Evolutionary conservation across 2,113 vertebrate species (phyloP), one percentile per base, ranked within the genome.

Genomic region (Pseudorasbora parva): DNA sequence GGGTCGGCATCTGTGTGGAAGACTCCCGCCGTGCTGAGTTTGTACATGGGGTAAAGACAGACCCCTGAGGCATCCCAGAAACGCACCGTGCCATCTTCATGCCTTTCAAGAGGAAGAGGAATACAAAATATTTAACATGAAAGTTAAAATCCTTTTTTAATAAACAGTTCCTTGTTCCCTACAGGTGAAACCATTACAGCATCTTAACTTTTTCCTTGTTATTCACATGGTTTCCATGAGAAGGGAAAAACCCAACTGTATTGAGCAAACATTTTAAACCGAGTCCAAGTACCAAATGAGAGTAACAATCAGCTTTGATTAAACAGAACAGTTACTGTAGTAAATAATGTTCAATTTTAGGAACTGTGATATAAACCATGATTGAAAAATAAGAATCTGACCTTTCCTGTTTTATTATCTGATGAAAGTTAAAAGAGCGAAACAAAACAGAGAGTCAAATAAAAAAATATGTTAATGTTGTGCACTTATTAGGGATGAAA

Each of bases 11-110:
- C 98, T 0, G 97, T 99, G 88, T 96, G 94, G 86, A 99, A 99
- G 9, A 97, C 97, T 0, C 83, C 92, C 23, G 97, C 95, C 0
- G 97, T 99, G 94, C 96, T 96, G n/a, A 99, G 91, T 79, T 96
- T 99, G 82, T 99, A 99, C 10, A 99, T 94, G 75, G 98, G 96
- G 86, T 93, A 94, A 37, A 99, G 87, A 86, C 98, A 99, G 72
- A 99, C 95, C 2, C 98, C 98, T 0, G 98, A 99, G 0, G 97
- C 97, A 1, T 99, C 97, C 98, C 97, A 99, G 92, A 99, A 99
- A 4, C 96, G 91, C 56, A 99, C 97, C 0, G 97, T 98, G 69
- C 97, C 98, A 0, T 99, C 98, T 85, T 99, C 98, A 0, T 99
- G 98, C 82, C 98, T 99, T 74, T 0, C 27, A 10, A 49, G 17